A percentile compares a stretch with the other conserved stretches of the same genome.
phyloP scores from a whole-genome alignment of 2,888 invertebrate genomes.

The Scelioninae gen. 1 region DNA sequence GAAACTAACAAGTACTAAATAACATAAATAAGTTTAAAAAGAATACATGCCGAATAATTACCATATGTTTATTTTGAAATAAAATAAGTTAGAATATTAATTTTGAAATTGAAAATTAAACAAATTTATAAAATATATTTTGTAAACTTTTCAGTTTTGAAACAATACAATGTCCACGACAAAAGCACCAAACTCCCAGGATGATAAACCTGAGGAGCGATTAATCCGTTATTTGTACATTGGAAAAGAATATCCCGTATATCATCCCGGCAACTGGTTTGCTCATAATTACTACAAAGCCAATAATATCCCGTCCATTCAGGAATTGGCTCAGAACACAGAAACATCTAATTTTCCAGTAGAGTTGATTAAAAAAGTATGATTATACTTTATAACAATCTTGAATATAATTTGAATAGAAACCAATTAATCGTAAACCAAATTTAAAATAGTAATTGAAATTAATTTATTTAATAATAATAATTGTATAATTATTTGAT shows the following conservation, averaged over 20 bases:
- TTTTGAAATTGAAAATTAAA: too few species aligned
- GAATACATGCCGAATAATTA: too few species aligned
- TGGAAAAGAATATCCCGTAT: constrained; percentile 86
- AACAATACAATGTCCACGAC: constrained; percentile 56
- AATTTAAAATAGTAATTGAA: too few species aligned
- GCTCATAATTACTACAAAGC: constrained; percentile 85
- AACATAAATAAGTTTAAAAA: too few species aligned
- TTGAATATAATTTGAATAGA: background rate
- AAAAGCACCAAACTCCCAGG: constrained; percentile 47
- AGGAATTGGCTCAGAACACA: constrained; percentile 76
- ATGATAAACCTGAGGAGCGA: constrained; percentile 79
- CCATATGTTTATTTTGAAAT: too few species aligned
- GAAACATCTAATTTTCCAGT: constrained; percentile 75
- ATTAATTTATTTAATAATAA: background rate
- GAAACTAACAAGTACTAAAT: too few species aligned
- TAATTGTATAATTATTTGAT: background rate
- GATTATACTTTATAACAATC: background rate
- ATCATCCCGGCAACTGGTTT: constrained; percentile 86
- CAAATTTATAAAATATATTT: too few species aligned
- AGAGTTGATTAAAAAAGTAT: constrained; percentile 79
- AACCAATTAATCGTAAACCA: too few species aligned
- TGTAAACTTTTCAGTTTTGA: constrained; percentile 54
- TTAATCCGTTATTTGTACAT: constrained; percentile 85
- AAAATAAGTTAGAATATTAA: too few species aligned
- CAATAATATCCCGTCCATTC: constrained; percentile 84